Evolutionary conservation across 2,113 vertebrate species (phyloP).

Genomic region (Hydrochoerus hydrochaeris): DNA sequence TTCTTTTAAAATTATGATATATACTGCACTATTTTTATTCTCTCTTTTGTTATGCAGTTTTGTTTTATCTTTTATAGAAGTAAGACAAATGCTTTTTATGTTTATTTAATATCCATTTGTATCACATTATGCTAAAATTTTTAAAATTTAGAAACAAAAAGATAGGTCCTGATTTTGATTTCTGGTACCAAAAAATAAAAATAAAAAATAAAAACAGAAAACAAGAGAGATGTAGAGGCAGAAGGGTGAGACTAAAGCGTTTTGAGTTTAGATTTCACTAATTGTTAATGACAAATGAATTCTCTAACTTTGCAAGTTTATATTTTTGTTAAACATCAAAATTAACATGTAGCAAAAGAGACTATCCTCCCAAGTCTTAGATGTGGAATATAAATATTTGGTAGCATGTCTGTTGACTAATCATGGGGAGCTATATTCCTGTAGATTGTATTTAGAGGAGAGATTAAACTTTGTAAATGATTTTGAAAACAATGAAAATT

Average conservation of each 20-base stretch:
- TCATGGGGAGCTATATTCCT: neutral
- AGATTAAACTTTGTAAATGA: constrained; percentile 50
- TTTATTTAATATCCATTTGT: neutral
- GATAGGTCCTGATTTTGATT: neutral
- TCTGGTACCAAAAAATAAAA: too few species aligned
- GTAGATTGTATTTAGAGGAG: constrained; percentile 35
- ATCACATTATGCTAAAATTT: neutral
- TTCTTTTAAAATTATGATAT: neutral
- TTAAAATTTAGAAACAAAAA: neutral
- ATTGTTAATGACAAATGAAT: neutral
- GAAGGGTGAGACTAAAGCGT: neutral
- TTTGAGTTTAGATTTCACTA: neutral
- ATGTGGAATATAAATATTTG: neutral
- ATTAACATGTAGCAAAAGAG: neutral
- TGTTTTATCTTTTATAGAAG: neutral
- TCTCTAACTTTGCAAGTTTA: neutral
- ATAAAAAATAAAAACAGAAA: too few species aligned
- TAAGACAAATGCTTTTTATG: neutral
- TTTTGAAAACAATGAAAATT: constrained; percentile 11
- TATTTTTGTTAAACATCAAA: constrained; percentile 24
- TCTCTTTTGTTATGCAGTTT: neutral
- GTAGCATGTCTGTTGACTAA: neutral
- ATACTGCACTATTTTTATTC: neutral
- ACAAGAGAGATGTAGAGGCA: neutral
- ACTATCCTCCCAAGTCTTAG: constrained; percentile 29